Evolutionary conservation across 2,797 vertebrate species (phyloP).

Genomic region (Gymnocypris eckloni): DNA sequence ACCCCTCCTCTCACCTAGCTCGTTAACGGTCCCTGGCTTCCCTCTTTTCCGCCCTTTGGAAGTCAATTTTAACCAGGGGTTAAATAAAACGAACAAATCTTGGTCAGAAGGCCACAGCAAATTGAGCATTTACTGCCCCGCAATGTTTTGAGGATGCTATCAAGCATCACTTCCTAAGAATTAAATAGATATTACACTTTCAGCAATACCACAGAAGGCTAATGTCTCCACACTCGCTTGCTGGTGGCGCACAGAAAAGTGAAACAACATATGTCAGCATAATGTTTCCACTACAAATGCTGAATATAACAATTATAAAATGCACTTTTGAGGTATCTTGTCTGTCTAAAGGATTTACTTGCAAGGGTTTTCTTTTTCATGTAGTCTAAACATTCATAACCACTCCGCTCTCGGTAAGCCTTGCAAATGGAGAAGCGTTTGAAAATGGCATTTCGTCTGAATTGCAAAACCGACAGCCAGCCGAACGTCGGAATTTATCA

Average conservation of each 20-base stretch:
- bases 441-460: neutral
- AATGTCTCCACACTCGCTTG: neutral
- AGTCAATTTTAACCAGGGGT: constrained; percentile 43
- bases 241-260: constrained; percentile 4
- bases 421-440: neutral
- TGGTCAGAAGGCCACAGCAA: constrained; percentile 26
- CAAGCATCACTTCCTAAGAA: constrained; percentile 1
- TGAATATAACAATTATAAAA: neutral
- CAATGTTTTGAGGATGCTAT: constrained; percentile 10
- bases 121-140: neutral
- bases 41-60: constrained; percentile 59
- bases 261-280: neutral
- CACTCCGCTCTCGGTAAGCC: neutral
- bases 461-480: neutral
- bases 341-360: neutral
- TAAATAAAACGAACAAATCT: constrained; percentile 44
- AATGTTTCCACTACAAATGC: neutral
- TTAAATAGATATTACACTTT: constrained; percentile 6
- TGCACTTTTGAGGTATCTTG: neutral
- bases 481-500: neutral
- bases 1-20: constrained; percentile 64
- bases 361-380: neutral
- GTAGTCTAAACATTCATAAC: neutral
- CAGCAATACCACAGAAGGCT: neutral
- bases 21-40: constrained; percentile 66